These are phyloP conservation scores for Nerophis lumbriciformis DNA, from an alignment of 2,113 vertebrate genomes.

Conservation along the genomic window DNA sequence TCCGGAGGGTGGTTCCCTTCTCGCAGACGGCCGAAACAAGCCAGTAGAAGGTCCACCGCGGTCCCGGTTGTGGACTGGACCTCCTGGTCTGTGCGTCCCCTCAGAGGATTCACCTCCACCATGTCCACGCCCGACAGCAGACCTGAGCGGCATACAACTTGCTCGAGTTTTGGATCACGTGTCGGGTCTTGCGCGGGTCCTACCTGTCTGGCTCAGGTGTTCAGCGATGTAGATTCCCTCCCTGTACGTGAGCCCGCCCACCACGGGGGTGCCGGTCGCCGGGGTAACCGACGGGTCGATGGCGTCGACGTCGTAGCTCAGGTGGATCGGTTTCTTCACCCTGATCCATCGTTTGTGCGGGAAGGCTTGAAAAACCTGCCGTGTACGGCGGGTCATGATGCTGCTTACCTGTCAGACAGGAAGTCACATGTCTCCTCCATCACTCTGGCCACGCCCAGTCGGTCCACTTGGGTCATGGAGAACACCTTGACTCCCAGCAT, in stretches of 20 bases:
- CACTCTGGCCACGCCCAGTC: conserved; percentile 64
- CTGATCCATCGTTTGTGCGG: conserved; percentile 24
- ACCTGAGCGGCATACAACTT: conserved; percentile 32
- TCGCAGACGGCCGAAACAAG: conserved; percentile 63
- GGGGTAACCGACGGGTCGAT: conserved; percentile 70
- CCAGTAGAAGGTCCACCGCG: conserved; percentile 60
- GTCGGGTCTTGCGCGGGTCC: too few species aligned
- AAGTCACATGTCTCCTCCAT: conserved; percentile 75
- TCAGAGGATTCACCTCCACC: conserved; percentile 72
- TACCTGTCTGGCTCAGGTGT: conserved; percentile 68
- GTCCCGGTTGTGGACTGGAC: conserved; percentile 53
- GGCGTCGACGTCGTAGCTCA: conserved; percentile 77
- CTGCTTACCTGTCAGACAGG: conserved; percentile 54
- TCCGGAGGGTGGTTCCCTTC: conserved; percentile 54
- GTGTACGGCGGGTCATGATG: background rate
- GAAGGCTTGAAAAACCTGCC: background rate
- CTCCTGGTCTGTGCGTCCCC: conserved; percentile 41
- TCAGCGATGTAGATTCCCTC: conserved; percentile 73
- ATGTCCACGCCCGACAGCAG: conserved; percentile 71
- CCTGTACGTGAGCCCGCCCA: conserved; percentile 71
- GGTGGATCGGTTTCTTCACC: conserved; percentile 70
- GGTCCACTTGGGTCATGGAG: conserved; percentile 70
- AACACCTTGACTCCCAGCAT: conserved; percentile 65
- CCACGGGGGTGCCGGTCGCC: conserved; percentile 72
- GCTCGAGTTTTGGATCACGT: background rate